Percentiles rank a stretch among this genome's conserved stretches.
Conservation (phyloP, 2,113 vertebrate genomes). For the sheep (Ovis aries) region ARS-UI_Ramb_v3.0 NC_056058.1:101422001-101422500, state of each 20-base stretch:
- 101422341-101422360: no score
- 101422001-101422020: neutral
- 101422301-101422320: no score
- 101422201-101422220: neutral
- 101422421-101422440: no score
- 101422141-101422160: neutral
- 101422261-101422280: neutral
- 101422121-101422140: neutral
- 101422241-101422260: neutral
- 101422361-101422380: no score
- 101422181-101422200: neutral
- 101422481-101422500: no score
- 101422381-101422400: no score
- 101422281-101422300: neutral
- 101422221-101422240: neutral
- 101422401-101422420: rapidly evolving
- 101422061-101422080: neutral
- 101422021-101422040: neutral
- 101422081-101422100: neutral
- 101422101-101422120: neutral
- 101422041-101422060: neutral
- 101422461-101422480: no score
- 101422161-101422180: neutral
- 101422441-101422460: no score
- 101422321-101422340: no score